These are phyloP conservation scores for Drosophila orena DNA, from an alignment of 1,140 invertebrate species.

Conservation along the genomic window DNA sequence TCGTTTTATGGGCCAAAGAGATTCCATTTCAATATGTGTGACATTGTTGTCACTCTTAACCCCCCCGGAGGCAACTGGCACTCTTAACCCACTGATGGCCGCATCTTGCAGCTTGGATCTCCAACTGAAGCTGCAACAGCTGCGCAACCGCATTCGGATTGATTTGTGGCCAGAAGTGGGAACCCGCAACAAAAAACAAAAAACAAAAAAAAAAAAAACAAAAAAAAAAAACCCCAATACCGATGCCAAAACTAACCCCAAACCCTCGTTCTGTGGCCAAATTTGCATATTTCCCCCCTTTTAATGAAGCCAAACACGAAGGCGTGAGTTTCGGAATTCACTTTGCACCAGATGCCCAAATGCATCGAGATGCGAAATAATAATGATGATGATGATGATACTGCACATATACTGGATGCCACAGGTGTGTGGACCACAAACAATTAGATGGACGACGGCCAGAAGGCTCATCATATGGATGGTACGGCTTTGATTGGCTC, in stretches of 20 bases:
- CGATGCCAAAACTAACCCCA: constrained; percentile 32
- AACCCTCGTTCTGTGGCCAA: constrained; percentile 10
- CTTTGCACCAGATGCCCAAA: constrained; percentile 16
- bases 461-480: not conserved
- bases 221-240: too few species aligned
- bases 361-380: constrained; percentile 8
- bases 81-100: constrained; percentile 9
- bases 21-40: constrained; percentile 78
- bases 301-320: constrained; percentile 63
- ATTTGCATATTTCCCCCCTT: constrained; percentile 55
- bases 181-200: constrained; percentile 28
- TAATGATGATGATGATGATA: constrained; percentile 18
- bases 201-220: too few species aligned
- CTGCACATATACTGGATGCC: too few species aligned
- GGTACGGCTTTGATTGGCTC: not conserved
- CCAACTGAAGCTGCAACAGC: constrained; percentile 60
- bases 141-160: constrained; percentile 84
- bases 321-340: constrained; percentile 6
- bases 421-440: constrained; percentile 12
- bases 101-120: constrained; percentile 41
- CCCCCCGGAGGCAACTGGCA: not conserved
- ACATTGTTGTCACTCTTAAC: constrained; percentile 52
- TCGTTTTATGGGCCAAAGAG: constrained; percentile 81
- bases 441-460: not conserved
- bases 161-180: constrained; percentile 76